These are phyloP conservation scores for Lochmaea capreae DNA, from an alignment of 2,888 invertebrate genomes.

Conservation along the genomic window DNA sequence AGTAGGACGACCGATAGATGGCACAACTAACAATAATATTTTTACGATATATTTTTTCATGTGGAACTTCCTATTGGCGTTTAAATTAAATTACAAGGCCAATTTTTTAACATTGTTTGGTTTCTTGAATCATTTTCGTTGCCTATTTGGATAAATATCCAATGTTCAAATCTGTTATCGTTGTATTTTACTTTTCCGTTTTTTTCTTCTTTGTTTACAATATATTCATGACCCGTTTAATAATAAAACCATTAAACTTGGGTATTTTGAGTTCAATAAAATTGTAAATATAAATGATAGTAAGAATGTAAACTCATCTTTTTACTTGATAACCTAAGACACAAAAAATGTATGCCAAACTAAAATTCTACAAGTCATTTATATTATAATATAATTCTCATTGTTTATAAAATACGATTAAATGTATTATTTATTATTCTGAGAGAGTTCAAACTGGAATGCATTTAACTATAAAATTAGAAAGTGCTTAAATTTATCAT, in stretches of 20 bases:
- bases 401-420: background rate
- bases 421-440: background rate
- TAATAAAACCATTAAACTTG: background rate
- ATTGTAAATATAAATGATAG: background rate
- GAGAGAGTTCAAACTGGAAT: background rate
- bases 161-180: too few relatives aligned
- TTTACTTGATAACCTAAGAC: background rate
- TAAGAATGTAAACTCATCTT: background rate
- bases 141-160: too few relatives aligned
- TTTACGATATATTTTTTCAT: too few relatives aligned
- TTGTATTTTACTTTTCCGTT: background rate
- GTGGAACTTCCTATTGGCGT: too few relatives aligned
- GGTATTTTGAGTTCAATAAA: background rate
- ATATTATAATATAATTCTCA: background rate
- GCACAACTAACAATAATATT: too few relatives aligned
- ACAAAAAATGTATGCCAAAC: background rate
- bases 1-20: too few relatives aligned
- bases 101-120: too few relatives aligned
- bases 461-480: background rate
- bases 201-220: background rate
- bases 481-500: background rate
- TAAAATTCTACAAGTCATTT: background rate
- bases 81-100: too few relatives aligned
- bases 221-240: background rate
- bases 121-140: too few relatives aligned